Evolutionary conservation across 2,888 invertebrate genomes (phyloP).

Genomic region (Thyatira batis): DNA sequence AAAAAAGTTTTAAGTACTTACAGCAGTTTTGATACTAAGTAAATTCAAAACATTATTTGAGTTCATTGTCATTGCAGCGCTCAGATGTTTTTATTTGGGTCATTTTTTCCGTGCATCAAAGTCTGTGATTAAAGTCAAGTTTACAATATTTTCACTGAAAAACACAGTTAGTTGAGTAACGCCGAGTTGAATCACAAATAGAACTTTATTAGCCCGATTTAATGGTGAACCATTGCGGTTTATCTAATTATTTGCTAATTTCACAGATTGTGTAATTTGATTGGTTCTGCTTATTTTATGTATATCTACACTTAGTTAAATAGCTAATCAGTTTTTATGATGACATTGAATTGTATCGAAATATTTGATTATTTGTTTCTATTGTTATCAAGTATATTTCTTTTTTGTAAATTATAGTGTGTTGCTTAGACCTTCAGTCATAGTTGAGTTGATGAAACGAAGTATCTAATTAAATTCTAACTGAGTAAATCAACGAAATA

Average conservation of each 20-base stretch:
- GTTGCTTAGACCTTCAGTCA: too few species aligned
- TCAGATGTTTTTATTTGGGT: slow-evolving; percentile 1
- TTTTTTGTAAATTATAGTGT: not conserved
- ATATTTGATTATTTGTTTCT: not conserved
- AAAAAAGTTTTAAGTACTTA: not conserved
- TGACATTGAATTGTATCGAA: not conserved
- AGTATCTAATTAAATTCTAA: too few species aligned
- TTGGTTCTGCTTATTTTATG: not conserved
- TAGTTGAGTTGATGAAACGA: too few species aligned
- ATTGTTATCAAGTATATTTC: not conserved
- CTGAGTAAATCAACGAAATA: too few species aligned
- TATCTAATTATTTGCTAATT: slow-evolving; percentile 43
- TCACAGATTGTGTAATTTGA: slow-evolving; percentile 33
- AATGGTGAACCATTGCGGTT: slow-evolving; percentile 35
- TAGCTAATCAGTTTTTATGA: not conserved
- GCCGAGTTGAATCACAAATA: not conserved
- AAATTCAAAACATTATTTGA: not conserved
- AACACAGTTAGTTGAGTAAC: slow-evolving; percentile 1
- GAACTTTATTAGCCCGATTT: slow-evolving; percentile 26
- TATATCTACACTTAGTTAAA: not conserved
- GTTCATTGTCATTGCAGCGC: not conserved
- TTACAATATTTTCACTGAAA: slow-evolving; percentile 1
- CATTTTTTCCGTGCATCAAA: not conserved
- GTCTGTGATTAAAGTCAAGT: slow-evolving; percentile 5
- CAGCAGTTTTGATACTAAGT: not conserved